These are phyloP conservation scores for Illadopsis cleaveri DNA, from an alignment of 2,113 vertebrate species.

Conservation along the genomic window DNA sequence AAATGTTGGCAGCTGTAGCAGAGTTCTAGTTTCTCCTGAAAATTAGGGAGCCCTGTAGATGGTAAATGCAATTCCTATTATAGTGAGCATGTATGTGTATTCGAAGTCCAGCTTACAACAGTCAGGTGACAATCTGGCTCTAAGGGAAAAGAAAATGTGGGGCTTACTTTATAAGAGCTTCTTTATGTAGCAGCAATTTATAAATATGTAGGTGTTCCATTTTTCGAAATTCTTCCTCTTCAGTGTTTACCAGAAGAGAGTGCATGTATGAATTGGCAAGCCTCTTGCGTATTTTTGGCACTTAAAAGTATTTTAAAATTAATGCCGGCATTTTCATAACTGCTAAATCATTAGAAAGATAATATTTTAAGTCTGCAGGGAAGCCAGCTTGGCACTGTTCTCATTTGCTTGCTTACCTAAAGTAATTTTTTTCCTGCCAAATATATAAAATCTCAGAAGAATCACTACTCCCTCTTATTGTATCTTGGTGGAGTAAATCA, in stretches of 20 bases:
- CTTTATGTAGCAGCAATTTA: background rate
- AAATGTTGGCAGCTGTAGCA: background rate
- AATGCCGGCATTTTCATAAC: background rate
- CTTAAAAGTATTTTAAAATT: background rate
- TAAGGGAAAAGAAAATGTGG: background rate
- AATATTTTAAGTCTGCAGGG: background rate
- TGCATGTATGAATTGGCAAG: background rate
- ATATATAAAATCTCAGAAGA: background rate
- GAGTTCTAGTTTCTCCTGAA: background rate
- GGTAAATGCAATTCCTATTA: background rate
- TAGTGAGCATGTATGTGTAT: accelerated
- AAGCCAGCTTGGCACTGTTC: background rate
- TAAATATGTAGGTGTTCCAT: background rate
- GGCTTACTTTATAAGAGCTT: background rate
- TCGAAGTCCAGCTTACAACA: background rate
- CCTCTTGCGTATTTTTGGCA: background rate
- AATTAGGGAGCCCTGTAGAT: background rate
- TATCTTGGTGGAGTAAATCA: background rate
- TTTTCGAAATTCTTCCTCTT: background rate
- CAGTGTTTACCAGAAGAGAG: background rate
- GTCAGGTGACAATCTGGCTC: background rate
- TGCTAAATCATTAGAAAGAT: slow-evolving; percentile 5
- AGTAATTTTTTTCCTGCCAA: background rate
- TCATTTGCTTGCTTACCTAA: background rate
- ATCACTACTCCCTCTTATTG: background rate